Evolutionary conservation across 2,888 invertebrate species (phyloP).

Genomic region (Blastobasis adustella): DNA sequence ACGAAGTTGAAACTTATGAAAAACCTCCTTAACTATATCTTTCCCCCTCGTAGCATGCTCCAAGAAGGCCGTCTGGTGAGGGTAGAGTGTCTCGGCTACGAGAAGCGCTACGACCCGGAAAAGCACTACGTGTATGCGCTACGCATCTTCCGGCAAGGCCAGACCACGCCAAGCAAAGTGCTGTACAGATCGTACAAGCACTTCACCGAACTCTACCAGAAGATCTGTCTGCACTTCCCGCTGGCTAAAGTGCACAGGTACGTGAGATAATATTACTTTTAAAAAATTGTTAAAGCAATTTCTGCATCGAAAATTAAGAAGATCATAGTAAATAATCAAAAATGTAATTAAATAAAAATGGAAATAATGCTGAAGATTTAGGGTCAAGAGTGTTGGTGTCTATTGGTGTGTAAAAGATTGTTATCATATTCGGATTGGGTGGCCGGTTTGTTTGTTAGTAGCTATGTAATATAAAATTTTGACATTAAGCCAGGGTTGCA

Average conservation of each 20-base stretch:
- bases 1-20: no score
- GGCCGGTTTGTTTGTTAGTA: no score
- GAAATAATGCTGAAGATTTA: no score
- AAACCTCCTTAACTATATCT: neutral
- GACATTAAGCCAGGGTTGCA: no score
- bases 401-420: no score
- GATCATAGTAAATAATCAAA: no score
- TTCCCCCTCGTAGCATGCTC: slow-evolving; percentile 77
- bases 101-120: slow-evolving; percentile 97
- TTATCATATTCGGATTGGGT: no score
- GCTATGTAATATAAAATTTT: no score
- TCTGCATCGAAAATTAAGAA: no score
- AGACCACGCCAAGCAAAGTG: slow-evolving; percentile 86
- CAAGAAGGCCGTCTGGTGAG: slow-evolving; percentile 91
- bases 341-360: no score
- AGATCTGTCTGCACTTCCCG: slow-evolving; percentile 93
- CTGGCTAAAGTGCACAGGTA: slow-evolving; percentile 93
- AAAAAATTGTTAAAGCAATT: no score
- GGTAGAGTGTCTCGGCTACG: slow-evolving; percentile 90
- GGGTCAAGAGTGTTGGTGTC: no score
- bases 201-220: slow-evolving; percentile 96
- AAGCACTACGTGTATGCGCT: slow-evolving; percentile 97
- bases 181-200: slow-evolving; percentile 97
- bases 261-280: slow-evolving; percentile 34
- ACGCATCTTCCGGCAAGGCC: slow-evolving; percentile 87